A percentile compares a stretch with the other conserved stretches of the same genome.
These are phyloP conservation scores for Apaloderma vittatum DNA, from an alignment of 2,113 vertebrate species.

Conservation along the genomic window DNA sequence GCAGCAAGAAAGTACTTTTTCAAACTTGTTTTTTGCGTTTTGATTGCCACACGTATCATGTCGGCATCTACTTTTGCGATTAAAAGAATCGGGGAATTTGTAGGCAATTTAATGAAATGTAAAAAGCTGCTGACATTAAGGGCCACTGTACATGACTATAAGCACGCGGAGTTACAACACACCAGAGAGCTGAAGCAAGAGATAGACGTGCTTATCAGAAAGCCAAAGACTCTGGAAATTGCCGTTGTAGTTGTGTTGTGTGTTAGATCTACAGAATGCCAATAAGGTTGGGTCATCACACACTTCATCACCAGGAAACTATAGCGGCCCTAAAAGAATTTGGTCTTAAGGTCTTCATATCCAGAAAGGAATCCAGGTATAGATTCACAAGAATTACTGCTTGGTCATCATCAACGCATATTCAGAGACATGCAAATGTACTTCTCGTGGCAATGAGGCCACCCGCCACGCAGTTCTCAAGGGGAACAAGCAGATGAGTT, in stretches of 20 bases:
- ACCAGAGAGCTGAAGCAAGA: neutral
- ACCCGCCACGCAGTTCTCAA: neutral
- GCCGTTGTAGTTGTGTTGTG: neutral
- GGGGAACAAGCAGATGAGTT: neutral
- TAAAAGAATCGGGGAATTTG: neutral
- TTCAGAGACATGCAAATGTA: neutral
- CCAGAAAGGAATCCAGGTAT: neutral
- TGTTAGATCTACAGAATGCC: neutral
- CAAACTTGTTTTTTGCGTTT: neutral
- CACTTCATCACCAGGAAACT: neutral
- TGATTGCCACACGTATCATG: neutral
- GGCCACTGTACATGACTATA: neutral
- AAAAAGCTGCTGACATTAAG: neutral
- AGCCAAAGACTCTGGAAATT: neutral
- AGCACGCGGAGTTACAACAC: neutral
- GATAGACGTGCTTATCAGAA: neutral
- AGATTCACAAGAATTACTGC: neutral
- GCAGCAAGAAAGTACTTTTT: neutral
- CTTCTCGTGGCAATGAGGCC: neutral
- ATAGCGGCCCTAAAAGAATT: neutral
- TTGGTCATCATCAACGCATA: neutral
- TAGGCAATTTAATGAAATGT: neutral
- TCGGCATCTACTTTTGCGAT: neutral
- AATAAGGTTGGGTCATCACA: neutral
- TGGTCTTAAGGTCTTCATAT: neutral